Evolutionary conservation across 2,888 invertebrate species (phyloP).

Genomic region (Chirona hameri): DNA sequence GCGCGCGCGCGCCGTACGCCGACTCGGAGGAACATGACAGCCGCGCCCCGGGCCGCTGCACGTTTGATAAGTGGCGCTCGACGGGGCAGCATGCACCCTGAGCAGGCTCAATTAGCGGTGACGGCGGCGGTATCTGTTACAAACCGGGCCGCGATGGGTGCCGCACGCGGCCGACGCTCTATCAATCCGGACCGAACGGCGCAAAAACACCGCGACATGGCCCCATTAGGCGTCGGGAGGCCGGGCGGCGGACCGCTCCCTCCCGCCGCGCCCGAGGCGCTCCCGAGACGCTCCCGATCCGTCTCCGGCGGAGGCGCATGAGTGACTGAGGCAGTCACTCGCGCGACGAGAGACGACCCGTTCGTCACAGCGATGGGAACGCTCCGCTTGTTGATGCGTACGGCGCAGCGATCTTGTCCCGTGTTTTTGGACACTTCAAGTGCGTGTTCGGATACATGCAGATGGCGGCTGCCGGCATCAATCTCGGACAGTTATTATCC

Average conservation of each 20-base stretch:
- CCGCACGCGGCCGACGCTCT: neutral
- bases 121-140: neutral
- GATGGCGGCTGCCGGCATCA: neutral
- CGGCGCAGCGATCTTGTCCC: neutral
- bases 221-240: neutral
- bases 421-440: neutral
- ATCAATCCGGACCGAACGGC: neutral
- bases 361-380: too few relatives aligned
- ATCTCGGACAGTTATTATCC: neutral
- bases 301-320: neutral
- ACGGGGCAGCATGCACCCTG: neutral
- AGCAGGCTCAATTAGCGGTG: neutral
- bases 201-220: neutral
- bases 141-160: neutral
- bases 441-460: neutral
- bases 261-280: neutral
- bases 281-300: neutral
- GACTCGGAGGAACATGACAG: too few relatives aligned
- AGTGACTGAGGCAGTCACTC: neutral
- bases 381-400: too few relatives aligned
- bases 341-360: too few relatives aligned
- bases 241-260: neutral
- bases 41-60: too few relatives aligned
- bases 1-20: too few relatives aligned
- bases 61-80: neutral